phyloP scores from a whole-genome alignment of 2,113 vertebrate genomes.

The Donacobius atricapilla region DNA sequence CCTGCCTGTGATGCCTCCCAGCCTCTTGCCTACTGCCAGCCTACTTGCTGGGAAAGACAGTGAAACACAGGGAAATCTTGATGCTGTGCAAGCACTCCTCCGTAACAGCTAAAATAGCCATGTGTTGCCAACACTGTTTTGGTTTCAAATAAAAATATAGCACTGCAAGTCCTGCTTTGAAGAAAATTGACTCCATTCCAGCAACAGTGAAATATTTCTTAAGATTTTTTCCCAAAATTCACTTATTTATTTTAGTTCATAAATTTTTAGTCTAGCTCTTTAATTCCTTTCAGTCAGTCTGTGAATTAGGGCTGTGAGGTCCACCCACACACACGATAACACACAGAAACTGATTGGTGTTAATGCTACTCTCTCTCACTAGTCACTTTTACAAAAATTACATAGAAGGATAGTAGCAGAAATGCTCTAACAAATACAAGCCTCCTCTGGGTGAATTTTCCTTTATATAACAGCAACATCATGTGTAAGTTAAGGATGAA shows the following conservation, averaged over 20 bases:
- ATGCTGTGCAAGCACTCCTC: not conserved
- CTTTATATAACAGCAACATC: rapidly evolving
- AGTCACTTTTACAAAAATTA: not conserved
- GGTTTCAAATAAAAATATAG: not conserved
- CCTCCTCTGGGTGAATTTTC: not conserved
- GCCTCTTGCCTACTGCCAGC: not conserved
- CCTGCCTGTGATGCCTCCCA: not conserved
- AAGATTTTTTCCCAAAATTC: not conserved
- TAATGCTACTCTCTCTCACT: not conserved
- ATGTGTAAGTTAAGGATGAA: not conserved
- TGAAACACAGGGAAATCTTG: not conserved
- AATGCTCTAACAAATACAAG: not conserved
- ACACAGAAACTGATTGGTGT: not conserved
- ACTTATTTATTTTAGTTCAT: not conserved
- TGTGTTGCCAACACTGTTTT: not conserved
- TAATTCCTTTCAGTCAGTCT: not conserved
- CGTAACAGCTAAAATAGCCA: not conserved
- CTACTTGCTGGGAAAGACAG: not conserved
- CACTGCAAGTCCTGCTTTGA: not conserved
- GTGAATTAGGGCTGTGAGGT: not conserved
- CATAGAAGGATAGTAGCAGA: not conserved
- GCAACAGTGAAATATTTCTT: not conserved
- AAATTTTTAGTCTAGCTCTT: not conserved
- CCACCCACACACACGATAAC: rapidly evolving
- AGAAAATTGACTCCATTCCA: not conserved